A percentile compares a stretch with the other conserved stretches of the same genome.
phyloP scores from a whole-genome alignment of 2,888 invertebrate genomes.

The Drosophila mulleri region DNA sequence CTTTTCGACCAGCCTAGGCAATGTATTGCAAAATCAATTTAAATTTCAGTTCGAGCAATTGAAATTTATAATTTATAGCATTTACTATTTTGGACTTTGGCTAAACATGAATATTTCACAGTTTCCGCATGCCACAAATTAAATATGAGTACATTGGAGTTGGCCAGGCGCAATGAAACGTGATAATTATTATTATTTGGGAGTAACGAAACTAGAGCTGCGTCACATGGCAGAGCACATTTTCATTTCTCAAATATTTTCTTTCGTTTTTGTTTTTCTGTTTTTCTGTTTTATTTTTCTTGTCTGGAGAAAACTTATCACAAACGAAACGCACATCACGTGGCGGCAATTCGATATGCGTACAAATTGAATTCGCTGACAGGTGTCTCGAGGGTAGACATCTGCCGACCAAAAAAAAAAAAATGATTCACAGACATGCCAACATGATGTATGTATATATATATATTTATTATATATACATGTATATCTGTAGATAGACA shows the following conservation, averaged over 20 bases:
- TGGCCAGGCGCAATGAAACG: not conserved
- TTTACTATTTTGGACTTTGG: slow-evolving; percentile 4
- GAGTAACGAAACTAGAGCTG: not conserved
- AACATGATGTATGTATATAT: not conserved
- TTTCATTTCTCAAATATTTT: slow-evolving; percentile 24
- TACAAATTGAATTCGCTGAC: slow-evolving; percentile 67
- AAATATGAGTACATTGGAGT: not conserved
- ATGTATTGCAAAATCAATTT: not conserved
- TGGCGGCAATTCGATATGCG: slow-evolving; percentile 48
- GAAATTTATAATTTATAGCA: slow-evolving; percentile 8
- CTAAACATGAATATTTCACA: slow-evolving; percentile 9
- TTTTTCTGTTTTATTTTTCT: slow-evolving; percentile 21
- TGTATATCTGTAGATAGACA: not conserved
- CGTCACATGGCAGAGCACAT: slow-evolving; percentile 8
- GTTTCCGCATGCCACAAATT: slow-evolving; percentile 10
- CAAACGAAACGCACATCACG: slow-evolving; percentile 26
- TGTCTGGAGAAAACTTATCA: slow-evolving; percentile 18
- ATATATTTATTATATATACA: not conserved
- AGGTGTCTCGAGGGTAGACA: slow-evolving; percentile 58
- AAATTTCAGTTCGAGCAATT: slow-evolving; percentile 2
- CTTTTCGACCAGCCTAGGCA: not conserved
- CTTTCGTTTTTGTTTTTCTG: slow-evolving; percentile 11
- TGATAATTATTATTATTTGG: slow-evolving; percentile 9
- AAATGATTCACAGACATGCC: not conserved
- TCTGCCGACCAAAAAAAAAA: slow-evolving; percentile 8